Evolutionary conservation across 2,797 vertebrate species (phyloP), one percentile per base, ranked within the genome.

Genomic region (Hafferia zeledoni): DNA sequence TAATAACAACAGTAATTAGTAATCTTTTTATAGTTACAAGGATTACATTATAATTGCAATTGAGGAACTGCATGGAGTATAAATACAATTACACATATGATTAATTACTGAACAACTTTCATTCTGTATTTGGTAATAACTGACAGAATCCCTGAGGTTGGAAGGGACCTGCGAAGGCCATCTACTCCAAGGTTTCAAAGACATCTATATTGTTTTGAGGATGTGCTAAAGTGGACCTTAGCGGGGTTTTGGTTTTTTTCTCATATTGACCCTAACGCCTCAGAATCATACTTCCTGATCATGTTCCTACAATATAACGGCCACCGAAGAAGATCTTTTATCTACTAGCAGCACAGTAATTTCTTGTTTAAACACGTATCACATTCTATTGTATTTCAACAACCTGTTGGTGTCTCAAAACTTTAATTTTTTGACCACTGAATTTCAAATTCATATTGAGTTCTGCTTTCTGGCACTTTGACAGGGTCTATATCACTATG

Each of bases 391-490:
- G 6, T 57, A 65, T 76, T 87, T 94, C 41, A 92, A 37, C 37
- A 56, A 37, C 39, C 44, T 37, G 11, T 7, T 50, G n/a, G 2
- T 52, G 35, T 22, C 49, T 76, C 27, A 80, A 57, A 86, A 68
- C 15, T 74, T 87, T n/a, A 12, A 37, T 20, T 61, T 80, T 60
- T 59, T 57, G 39, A n/a, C 20, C 2, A n/a, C 92, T 70, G 43
- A 27, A 57, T 91, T 97, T 89, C 12, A 31, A 64, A 89, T 89
- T 93, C 35, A 83, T 31, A 68, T 77, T 75, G 17, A 39, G 11
- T 39, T 94, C 23, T 67, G 5, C 28, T 69, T 77, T 82, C 83
- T 85, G 23, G 10, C 37, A 83, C 8, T 52, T 87, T 93, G 41
- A 68, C 41, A 76, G 7, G 28, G 52, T 43, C 64, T 22, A 9